These are phyloP conservation scores for Globia sparganii DNA, from an alignment of 2,888 invertebrate species.

Conservation along the genomic window DNA sequence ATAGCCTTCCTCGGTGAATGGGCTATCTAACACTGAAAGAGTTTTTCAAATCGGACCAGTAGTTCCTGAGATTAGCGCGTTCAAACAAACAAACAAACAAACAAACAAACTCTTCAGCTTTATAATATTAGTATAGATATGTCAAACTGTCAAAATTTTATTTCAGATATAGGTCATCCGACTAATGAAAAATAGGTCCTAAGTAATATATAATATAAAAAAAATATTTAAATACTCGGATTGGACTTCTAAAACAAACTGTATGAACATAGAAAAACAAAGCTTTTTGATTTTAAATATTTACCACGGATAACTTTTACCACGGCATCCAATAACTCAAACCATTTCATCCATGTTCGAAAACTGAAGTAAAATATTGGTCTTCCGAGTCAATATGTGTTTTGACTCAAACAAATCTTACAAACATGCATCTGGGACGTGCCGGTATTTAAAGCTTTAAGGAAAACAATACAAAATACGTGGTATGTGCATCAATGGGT, in stretches of 20 bases:
- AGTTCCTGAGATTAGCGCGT: too few species aligned
- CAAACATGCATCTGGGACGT: constrained; percentile 16
- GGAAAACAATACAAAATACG: constrained; percentile 10
- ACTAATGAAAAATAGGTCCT: background rate
- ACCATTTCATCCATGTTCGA: constrained; percentile 20
- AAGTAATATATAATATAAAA: background rate
- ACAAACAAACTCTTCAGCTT: too few species aligned
- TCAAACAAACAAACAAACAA: too few species aligned
- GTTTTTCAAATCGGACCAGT: too few species aligned
- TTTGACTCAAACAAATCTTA: constrained; percentile 39
- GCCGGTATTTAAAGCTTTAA: constrained; percentile 1
- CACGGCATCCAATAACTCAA: background rate
- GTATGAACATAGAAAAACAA: background rate
- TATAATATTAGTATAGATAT: too few species aligned
- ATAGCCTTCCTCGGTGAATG: too few species aligned
- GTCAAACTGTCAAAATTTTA: too few species aligned
- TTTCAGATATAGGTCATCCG: too few species aligned
- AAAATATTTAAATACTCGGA: background rate
- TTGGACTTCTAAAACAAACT: background rate
- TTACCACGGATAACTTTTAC: constrained; percentile 4
- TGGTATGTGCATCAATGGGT: background rate
- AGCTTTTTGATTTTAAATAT: constrained; percentile 18
- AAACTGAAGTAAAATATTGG: constrained; percentile 38
- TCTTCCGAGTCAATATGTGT: constrained; percentile 42
- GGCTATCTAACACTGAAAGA: too few species aligned